Percentiles rank a stretch among this genome's conserved stretches.
phyloP scores from a whole-genome alignment of 2,888 invertebrate species.

The Selenia dentaria region DNA sequence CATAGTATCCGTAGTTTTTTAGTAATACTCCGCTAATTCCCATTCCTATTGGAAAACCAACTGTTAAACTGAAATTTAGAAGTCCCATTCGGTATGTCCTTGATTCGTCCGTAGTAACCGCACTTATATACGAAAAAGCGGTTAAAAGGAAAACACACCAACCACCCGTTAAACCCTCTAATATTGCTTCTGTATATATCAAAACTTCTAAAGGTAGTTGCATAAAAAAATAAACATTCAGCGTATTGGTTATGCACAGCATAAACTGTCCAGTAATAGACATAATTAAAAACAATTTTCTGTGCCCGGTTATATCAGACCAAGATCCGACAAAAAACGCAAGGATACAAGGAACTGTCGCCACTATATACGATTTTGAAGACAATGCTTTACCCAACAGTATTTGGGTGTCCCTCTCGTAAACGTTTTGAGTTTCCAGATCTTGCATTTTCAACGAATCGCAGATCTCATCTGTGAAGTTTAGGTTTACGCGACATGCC shows the following conservation, averaged over 20 bases:
- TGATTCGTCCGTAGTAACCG: slow-evolving; percentile 90
- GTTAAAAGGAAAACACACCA: slow-evolving; percentile 93
- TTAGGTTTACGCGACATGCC: slow-evolving; percentile 92
- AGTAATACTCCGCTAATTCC: slow-evolving; percentile 91
- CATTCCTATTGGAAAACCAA: slow-evolving; percentile 95
- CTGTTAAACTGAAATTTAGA: slow-evolving; percentile 92
- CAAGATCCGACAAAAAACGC: slow-evolving; percentile 92
- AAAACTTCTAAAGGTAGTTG: slow-evolving; percentile 90
- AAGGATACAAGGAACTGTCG: slow-evolving; percentile 89
- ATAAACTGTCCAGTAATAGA: slow-evolving; percentile 89
- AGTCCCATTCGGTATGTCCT: slow-evolving; percentile 93
- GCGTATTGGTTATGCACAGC: slow-evolving; percentile 87
- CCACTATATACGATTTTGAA: slow-evolving; percentile 92
- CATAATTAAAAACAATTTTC: slow-evolving; percentile 90
- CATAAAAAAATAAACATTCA: slow-evolving; percentile 90
- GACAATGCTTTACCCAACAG: slow-evolving; percentile 89
- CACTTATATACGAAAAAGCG: slow-evolving; percentile 92
- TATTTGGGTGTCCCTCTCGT: slow-evolving; percentile 86
- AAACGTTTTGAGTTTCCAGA: slow-evolving; percentile 76
- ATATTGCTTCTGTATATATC: slow-evolving; percentile 89
- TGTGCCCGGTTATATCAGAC: slow-evolving; percentile 87
- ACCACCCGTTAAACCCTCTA: slow-evolving; percentile 91
- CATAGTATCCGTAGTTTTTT: slow-evolving; percentile 90
- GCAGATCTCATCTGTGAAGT: slow-evolving; percentile 88
- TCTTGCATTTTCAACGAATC: slow-evolving; percentile 88